Conservation (phyloP, 2,888 invertebrate genomes). For the Eulithis prunata region DNA sequence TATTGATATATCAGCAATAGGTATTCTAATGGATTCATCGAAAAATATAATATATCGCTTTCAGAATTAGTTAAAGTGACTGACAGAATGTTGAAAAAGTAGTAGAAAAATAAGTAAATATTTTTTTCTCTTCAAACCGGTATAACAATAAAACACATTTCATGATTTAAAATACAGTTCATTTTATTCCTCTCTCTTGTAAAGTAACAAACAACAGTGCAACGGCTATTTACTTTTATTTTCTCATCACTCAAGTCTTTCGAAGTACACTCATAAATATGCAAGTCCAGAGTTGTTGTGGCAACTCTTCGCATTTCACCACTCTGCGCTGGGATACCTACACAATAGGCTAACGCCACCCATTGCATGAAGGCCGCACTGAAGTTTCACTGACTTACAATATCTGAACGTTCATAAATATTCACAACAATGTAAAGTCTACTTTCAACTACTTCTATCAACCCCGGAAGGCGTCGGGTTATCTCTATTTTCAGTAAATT, state of each 20-base stretch:
- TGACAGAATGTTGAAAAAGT: no score
- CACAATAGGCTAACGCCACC: constrained; percentile 64
- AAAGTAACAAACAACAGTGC: constrained; percentile 60
- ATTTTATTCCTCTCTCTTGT: constrained; percentile 49
- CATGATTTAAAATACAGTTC: constrained; percentile 44
- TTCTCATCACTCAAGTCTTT: constrained; percentile 75
- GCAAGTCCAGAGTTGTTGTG: constrained; percentile 70
- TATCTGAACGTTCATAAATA: constrained; percentile 77
- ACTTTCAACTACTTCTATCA: constrained; percentile 60
- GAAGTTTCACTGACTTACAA: constrained; percentile 69
- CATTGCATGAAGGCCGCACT: constrained; percentile 58
- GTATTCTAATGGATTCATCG: no score
- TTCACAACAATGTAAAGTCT: constrained; percentile 66
- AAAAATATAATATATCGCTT: no score
- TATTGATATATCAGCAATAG: no score
- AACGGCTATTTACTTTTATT: constrained; percentile 70
- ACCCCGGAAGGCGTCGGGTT: constrained; percentile 50
- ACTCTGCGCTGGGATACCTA: constrained; percentile 67
- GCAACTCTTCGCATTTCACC: constrained; percentile 70
- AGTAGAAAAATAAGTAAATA: no score
- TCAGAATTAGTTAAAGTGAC: no score
- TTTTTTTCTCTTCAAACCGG: no score
- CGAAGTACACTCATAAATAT: constrained; percentile 77
- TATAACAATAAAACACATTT: neutral
- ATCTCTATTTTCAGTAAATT: constrained; percentile 53